These are phyloP conservation scores for Trematocara caparti DNA, from an alignment of 2,797 vertebrate species.

Conservation along the genomic window DNA sequence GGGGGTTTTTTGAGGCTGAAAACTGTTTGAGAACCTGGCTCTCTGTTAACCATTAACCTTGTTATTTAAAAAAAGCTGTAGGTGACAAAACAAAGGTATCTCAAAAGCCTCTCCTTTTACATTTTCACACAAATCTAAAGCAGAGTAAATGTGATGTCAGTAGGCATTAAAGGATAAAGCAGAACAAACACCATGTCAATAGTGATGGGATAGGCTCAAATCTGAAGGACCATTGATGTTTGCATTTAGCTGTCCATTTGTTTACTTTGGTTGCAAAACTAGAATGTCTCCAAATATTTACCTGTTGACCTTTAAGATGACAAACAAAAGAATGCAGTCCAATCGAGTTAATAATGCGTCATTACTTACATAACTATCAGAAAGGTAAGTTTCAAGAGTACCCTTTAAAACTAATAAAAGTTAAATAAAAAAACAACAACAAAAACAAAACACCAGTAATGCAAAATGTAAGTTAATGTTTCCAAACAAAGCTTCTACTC, in stretches of 20 bases:
- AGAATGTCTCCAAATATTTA: neutral
- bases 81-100: neutral
- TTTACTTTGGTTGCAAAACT: slow-evolving; percentile 13
- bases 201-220: neutral
- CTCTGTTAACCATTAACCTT: neutral
- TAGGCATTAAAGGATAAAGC: neutral
- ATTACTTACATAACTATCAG: neutral
- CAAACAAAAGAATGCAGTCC: neutral
- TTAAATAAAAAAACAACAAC: neutral
- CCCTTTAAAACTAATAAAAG: neutral
- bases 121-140: neutral
- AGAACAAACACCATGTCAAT: neutral
- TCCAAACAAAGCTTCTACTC: neutral
- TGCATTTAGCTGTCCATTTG: neutral
- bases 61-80: neutral
- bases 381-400: neutral
- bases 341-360: neutral
- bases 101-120: neutral
- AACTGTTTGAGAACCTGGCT: neutral
- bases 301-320: neutral
- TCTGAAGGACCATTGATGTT: neutral
- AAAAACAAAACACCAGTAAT: neutral
- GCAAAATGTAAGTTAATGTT: neutral
- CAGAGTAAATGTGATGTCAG: neutral
- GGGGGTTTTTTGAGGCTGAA: rapidly evolving